These are phyloP conservation scores for Dipodomys stephensi DNA, from an alignment of 2,113 vertebrate species.

Conservation along the genomic window DNA sequence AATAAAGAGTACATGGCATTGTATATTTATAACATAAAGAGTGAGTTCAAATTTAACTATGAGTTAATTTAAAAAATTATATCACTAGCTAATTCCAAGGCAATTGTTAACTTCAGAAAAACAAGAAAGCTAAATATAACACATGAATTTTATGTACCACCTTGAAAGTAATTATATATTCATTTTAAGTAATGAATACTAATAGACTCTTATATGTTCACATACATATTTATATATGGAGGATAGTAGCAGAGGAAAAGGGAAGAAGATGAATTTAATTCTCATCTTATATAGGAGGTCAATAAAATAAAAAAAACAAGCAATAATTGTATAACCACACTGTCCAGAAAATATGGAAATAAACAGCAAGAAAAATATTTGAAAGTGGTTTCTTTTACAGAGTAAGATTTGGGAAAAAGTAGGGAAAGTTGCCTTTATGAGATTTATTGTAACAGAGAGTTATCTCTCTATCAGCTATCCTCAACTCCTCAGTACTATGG, in stretches of 20 bases:
- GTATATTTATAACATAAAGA: not conserved
- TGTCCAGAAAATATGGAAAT: not conserved
- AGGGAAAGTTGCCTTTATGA: not conserved
- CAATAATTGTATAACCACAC: not conserved
- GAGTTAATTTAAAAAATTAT: not conserved
- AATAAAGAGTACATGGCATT: not conserved
- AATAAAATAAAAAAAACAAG: not conserved
- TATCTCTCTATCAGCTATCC: not conserved
- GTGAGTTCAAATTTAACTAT: not conserved
- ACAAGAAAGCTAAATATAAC: slow-evolving; percentile 16
- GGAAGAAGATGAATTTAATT: not conserved
- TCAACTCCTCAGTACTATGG: not conserved
- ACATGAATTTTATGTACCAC: not conserved
- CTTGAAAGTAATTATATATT: not conserved
- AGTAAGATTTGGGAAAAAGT: not conserved
- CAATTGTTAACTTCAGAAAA: slow-evolving; percentile 45
- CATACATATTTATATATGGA: not conserved
- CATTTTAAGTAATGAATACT: not conserved
- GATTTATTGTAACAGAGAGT: not conserved
- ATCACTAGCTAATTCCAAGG: slow-evolving; percentile 21
- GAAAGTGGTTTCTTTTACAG: not conserved
- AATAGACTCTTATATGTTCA: not conserved
- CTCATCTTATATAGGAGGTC: not conserved
- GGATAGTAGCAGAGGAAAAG: not conserved
- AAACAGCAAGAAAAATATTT: not conserved